phyloP scores from a whole-genome alignment of 2,113 vertebrate genomes.

The Pygathrix nemaeus region DNA sequence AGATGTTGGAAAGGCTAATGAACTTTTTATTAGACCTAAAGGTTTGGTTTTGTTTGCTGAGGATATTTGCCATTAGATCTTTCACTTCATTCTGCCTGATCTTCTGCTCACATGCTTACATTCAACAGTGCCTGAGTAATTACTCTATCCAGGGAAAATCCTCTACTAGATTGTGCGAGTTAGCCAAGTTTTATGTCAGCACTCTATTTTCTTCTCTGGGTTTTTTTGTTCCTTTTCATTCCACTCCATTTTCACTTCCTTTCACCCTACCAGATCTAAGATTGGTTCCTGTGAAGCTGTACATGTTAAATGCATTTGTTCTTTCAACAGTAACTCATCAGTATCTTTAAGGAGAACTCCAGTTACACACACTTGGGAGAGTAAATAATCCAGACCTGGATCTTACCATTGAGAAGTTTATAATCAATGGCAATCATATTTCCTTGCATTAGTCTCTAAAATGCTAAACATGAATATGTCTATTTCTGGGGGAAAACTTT shows the following conservation, averaged over 20 bases:
- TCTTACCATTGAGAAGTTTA: background rate
- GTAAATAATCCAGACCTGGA: background rate
- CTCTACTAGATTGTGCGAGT: background rate
- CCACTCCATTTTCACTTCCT: background rate
- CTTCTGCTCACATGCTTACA: conserved; percentile 11
- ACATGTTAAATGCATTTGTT: background rate
- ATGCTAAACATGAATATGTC: background rate
- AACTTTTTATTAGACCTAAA: background rate
- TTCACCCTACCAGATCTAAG: background rate
- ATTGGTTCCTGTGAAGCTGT: background rate
- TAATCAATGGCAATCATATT: background rate
- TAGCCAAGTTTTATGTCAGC: conserved; percentile 18
- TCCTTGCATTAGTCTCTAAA: conserved; percentile 22
- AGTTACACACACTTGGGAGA: background rate
- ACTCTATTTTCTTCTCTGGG: background rate
- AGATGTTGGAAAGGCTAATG: background rate
- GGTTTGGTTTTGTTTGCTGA: background rate
- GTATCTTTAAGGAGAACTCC: background rate
- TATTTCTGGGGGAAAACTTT: background rate
- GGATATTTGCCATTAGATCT: background rate
- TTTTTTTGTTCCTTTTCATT: background rate
- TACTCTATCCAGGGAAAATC: background rate
- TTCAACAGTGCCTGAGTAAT: background rate
- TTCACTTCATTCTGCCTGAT: background rate
- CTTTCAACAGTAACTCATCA: background rate